Percentiles rank a stretch among this genome's conserved stretches.
phyloP scores from a whole-genome alignment of 2,888 invertebrate genomes.

The Eilema depressum region DNA sequence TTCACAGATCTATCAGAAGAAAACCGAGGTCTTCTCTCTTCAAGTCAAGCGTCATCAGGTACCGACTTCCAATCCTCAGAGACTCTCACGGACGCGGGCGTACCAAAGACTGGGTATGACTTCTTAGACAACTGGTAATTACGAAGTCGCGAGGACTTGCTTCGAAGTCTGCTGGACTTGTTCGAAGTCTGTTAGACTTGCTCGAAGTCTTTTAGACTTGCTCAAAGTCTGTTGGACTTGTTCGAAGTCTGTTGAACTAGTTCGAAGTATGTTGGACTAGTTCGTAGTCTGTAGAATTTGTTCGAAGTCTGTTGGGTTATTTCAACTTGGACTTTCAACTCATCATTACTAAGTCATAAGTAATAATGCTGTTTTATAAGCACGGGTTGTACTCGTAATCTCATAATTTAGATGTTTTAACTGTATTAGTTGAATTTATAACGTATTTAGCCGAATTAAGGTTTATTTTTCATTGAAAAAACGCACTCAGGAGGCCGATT shows the following conservation, averaged over 20 bases:
- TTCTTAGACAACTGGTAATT: constrained; percentile 89
- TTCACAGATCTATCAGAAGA: constrained; percentile 82
- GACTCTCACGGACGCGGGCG: constrained; percentile 76
- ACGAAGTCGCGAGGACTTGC: not conserved
- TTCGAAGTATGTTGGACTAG: not conserved
- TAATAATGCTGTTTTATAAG: not conserved
- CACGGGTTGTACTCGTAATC: not conserved
- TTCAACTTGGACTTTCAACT: not conserved
- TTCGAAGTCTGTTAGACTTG: not conserved
- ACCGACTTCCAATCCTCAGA: constrained; percentile 81
- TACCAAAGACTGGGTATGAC: constrained; percentile 88
- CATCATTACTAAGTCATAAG: not conserved
- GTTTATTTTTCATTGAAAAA: not conserved
- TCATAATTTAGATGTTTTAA: not conserved
- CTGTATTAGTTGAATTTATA: not conserved
- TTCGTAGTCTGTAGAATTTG: not conserved
- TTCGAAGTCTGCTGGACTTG: not conserved
- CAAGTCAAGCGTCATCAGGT: constrained; percentile 79
- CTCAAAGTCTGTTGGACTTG: not conserved
- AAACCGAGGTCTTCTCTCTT: constrained; percentile 79
- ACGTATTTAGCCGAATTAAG: not conserved
- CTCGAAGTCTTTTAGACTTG: not conserved
- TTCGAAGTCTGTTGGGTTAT: not conserved
- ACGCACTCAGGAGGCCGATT: too few species aligned
- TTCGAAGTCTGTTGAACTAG: not conserved